phyloP scores from a whole-genome alignment of 1,140 invertebrate species.

The Brachionus manjavacas region DNA sequence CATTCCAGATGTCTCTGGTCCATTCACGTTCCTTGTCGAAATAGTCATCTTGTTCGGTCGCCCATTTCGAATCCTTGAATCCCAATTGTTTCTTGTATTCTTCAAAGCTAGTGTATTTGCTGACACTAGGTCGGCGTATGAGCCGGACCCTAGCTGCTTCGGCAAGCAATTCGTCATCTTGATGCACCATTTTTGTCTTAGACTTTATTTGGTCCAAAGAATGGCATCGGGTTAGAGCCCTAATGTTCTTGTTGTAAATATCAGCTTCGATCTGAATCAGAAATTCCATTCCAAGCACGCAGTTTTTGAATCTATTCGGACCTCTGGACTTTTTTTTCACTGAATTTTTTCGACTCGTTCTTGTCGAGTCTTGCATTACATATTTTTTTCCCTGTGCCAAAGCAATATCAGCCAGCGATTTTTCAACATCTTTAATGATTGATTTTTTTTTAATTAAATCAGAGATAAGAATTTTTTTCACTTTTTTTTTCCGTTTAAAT shows the following conservation, averaged over 20 bases:
- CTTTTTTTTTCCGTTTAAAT: no score
- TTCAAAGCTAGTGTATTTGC: neutral
- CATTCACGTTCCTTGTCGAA: conserved; percentile 50
- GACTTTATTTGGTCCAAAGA: neutral
- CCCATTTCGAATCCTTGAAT: neutral
- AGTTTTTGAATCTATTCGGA: neutral
- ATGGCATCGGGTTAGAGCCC: neutral
- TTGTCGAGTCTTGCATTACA: neutral
- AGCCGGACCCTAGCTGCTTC: neutral
- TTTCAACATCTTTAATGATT: neutral
- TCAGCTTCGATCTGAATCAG: neutral
- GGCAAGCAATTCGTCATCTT: neutral
- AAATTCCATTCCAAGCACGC: neutral
- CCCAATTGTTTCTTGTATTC: neutral
- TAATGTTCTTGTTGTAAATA: neutral
- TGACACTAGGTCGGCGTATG: neutral
- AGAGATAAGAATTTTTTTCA: neutral
- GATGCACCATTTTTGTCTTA: neutral
- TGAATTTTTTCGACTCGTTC: neutral
- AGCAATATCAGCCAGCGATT: neutral
- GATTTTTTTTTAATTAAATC: neutral
- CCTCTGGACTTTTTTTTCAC: neutral
- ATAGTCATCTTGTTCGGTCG: conserved; percentile 42
- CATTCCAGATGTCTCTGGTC: conserved; percentile 54
- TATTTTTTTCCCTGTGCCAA: conserved; percentile 24